These are phyloP conservation scores for Sinonovacula constricta DNA, from an alignment of 1,140 invertebrate species.

Conservation along the genomic window DNA sequence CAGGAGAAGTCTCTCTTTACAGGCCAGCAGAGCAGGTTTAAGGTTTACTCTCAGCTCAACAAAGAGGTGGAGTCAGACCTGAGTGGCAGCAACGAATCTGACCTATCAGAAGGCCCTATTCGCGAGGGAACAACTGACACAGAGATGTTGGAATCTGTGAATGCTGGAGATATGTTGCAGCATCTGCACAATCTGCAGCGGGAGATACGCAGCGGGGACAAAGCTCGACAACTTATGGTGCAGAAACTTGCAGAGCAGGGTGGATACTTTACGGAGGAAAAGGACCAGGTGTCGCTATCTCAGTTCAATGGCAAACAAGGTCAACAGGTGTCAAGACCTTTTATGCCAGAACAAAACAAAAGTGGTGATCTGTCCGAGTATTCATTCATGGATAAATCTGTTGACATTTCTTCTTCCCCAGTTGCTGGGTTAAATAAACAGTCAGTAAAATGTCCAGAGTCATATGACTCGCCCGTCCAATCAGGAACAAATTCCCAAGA, in stretches of 20 bases:
- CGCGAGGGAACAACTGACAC: background rate
- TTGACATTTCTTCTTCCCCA: slow-evolving; percentile 16
- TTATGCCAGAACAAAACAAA: slow-evolving; percentile 17
- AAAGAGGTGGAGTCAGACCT: background rate
- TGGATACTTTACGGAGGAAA: slow-evolving; percentile 3
- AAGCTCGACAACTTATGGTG: slow-evolving; percentile 23
- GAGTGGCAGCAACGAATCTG: background rate
- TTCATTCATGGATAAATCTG: slow-evolving; percentile 44
- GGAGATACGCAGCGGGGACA: slow-evolving; percentile 28
- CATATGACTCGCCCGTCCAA: slow-evolving; percentile 32
- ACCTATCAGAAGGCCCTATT: background rate
- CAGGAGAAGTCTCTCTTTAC: slow-evolving; percentile 16
- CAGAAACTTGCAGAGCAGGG: slow-evolving; percentile 33
- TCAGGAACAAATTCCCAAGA: slow-evolving; percentile 39
- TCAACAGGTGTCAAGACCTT: slow-evolving; percentile 37
- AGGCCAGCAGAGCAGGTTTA: slow-evolving; percentile 18
- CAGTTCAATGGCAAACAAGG: no score
- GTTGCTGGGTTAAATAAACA: slow-evolving; percentile 1
- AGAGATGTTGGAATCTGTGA: slow-evolving; percentile 18
- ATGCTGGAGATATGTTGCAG: slow-evolving; percentile 39
- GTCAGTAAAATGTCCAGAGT: slow-evolving; percentile 8
- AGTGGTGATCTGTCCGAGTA: slow-evolving; percentile 53
- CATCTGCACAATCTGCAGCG: slow-evolving; percentile 41
- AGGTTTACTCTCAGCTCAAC: slow-evolving; percentile 40
- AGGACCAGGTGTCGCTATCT: slow-evolving; percentile 28